Evolutionary conservation across 1,140 invertebrate species (phyloP).

Genomic region (Pseudomyrmex pallidus): DNA sequence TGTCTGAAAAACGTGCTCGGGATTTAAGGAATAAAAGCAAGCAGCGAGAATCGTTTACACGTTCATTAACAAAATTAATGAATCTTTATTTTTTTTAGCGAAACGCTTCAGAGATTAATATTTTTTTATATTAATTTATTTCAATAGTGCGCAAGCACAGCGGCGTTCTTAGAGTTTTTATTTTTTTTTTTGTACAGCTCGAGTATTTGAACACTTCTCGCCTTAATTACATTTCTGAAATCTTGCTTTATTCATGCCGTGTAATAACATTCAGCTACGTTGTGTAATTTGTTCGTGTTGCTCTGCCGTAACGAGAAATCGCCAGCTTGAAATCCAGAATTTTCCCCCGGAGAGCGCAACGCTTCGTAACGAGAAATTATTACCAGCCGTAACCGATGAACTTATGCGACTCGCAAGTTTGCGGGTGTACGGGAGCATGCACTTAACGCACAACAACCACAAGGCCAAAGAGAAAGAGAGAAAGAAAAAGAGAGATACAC

Average conservation of each 20-base stretch:
- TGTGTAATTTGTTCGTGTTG: background rate
- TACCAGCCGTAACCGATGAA: constrained; percentile 13
- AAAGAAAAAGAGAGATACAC: background rate
- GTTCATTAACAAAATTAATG: constrained; percentile 22
- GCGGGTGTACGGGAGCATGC: constrained; percentile 40
- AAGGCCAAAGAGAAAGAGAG: background rate
- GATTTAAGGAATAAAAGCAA: background rate
- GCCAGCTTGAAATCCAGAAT: constrained; percentile 16
- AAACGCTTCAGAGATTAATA: background rate
- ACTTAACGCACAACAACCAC: constrained; percentile 57
- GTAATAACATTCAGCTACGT: background rate
- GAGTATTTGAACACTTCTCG: background rate
- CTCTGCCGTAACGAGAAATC: constrained; percentile 9
- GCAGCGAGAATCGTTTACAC: constrained; percentile 13
- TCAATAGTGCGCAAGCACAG: too few species aligned
- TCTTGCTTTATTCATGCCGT: background rate
- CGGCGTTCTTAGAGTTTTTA: too few species aligned
- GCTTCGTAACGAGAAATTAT: constrained; percentile 57
- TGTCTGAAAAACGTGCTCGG: background rate
- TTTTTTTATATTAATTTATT: background rate
- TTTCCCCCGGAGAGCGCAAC: background rate
- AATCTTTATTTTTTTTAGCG: background rate
- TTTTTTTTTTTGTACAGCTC: too few species aligned
- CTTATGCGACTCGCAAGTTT: constrained; percentile 65
- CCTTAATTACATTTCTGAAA: constrained; percentile 5